Evolutionary conservation across 2,113 vertebrate species (phyloP).

Genomic region (Rhynchomys soricoides): DNA sequence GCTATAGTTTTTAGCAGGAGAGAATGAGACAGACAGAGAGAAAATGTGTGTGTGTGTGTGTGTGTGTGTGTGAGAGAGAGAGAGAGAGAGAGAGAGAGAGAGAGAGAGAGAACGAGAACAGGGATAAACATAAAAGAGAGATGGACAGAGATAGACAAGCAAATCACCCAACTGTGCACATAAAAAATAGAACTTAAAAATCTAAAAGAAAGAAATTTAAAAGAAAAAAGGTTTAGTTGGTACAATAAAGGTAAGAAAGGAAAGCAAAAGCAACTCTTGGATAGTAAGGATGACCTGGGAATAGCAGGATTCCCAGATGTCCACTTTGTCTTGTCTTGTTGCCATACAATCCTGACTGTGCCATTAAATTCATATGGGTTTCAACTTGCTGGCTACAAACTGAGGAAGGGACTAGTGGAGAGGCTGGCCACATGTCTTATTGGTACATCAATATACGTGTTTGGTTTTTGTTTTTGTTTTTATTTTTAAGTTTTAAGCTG

Average conservation of each 20-base stretch:
- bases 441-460: background rate
- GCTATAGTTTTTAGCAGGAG: background rate
- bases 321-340: background rate
- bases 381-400: background rate
- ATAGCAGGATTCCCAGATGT: background rate
- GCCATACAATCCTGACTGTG: background rate
- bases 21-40: background rate
- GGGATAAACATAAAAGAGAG: no score
- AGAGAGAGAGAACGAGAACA: background rate
- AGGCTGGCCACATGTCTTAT: background rate
- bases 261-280: background rate
- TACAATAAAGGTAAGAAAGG: conserved; percentile 5
- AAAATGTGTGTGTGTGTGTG: no score
- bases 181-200: background rate
- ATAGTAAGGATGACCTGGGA: background rate
- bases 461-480: no score
- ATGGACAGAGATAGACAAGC: background rate
- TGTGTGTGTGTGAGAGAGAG: background rate
- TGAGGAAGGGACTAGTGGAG: background rate
- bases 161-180: background rate
- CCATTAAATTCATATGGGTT: background rate
- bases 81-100: accelerated
- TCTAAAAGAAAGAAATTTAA: background rate
- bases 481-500: background rate
- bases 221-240: background rate